Evolutionary conservation across 2,797 vertebrate species (phyloP), one percentile per base, ranked within the genome.

Genomic region (Caiman crocodilus): DNA sequence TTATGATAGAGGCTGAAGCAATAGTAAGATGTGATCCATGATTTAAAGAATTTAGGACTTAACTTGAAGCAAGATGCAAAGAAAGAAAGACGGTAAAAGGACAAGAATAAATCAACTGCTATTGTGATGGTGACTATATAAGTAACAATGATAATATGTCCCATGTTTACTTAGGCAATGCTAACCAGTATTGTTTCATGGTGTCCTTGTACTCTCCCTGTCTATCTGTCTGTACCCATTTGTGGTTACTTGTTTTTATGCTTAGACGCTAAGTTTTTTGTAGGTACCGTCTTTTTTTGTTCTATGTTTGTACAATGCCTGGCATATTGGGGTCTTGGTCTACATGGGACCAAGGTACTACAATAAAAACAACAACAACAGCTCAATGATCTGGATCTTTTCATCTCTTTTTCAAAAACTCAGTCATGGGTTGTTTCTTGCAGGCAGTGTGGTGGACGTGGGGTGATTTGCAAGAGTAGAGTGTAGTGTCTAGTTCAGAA

Each of bases 91-190:
- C 85, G 58, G 50, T 88, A 84, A 93, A 90, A 96, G 71, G 56
- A 50, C 83, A 76, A 65, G 77, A 74, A 61, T 93, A 56, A 30
- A 3, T 42, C 74, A 84, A 60, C 32, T 88, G 25, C 76, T 69
- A 23, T 71, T 86, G 79, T 0, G 3, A 69, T 55, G 83, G 61
- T 32, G 81, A 64, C 79, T 25, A 71, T 79, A 25, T 50, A 90
- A 82, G 89, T 86, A 89, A 89, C 50, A n/a, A 84, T 67, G 60
- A 84, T 85, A 90, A 78, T 81, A 83, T 93, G 93, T 94, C 93
- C 81, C 57, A 26, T 73, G 25, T 89, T 95, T 93, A 82, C 56
- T 86, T 88, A 82, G 76, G 71, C 25, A 2, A 0, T 69, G 0
- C 0, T 79, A 86, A 85, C 28, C 74, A 88, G 50, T 73, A 75